These are phyloP conservation scores for Pandemis corylana DNA, from an alignment of 2,888 invertebrate species.

Conservation along the genomic window DNA sequence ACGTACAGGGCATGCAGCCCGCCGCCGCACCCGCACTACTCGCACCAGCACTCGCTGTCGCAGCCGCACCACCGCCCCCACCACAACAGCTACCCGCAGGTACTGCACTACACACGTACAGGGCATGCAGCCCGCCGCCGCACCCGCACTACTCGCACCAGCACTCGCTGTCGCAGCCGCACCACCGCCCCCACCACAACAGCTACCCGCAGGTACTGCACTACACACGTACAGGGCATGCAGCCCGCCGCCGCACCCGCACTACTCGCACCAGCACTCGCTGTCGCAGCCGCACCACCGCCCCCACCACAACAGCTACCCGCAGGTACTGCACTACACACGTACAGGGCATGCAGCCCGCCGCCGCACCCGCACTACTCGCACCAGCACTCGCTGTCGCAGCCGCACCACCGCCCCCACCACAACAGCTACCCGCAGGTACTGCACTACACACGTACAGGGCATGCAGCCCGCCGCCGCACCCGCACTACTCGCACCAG, in stretches of 20 bases:
- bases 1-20: constrained; percentile 45
- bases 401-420: constrained; percentile 62
- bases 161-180: constrained; percentile 75
- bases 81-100: constrained; percentile 57
- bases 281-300: constrained; percentile 72
- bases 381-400: constrained; percentile 77
- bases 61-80: constrained; percentile 65
- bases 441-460: constrained; percentile 5
- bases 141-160: constrained; percentile 76
- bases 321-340: constrained; percentile 50
- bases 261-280: constrained; percentile 78
- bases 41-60: constrained; percentile 77
- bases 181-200: constrained; percentile 56
- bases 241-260: constrained; percentile 58
- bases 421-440: constrained; percentile 58
- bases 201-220: constrained; percentile 56
- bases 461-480: constrained; percentile 46
- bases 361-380: constrained; percentile 68
- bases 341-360: constrained; percentile 44
- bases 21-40: constrained; percentile 67
- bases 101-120: constrained; percentile 40
- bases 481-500: constrained; percentile 74
- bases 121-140: constrained; percentile 49
- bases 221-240: constrained; percentile 39
- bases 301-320: constrained; percentile 51